These are phyloP conservation scores for Magallana angulata DNA, from an alignment of 1,140 invertebrate genomes.

Conservation along the genomic window DNA sequence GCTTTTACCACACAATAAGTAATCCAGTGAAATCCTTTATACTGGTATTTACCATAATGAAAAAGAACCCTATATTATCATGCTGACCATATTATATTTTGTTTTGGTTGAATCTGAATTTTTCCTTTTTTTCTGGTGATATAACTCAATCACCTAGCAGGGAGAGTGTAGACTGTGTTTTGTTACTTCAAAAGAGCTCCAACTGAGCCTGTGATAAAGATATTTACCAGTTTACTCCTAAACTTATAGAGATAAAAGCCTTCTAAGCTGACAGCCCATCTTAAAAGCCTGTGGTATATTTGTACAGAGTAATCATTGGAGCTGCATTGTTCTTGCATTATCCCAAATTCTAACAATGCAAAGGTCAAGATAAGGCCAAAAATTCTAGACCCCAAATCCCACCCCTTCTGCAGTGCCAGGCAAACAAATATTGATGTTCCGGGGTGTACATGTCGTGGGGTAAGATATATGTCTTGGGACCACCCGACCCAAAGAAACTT, in stretches of 20 bases:
- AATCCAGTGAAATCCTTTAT: background rate
- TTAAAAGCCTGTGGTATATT: background rate
- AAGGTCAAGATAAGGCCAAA: slow-evolving; percentile 30
- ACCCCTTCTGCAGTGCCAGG: slow-evolving; percentile 2
- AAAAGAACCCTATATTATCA: background rate
- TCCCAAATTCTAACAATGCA: slow-evolving; percentile 17
- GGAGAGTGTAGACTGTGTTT: background rate
- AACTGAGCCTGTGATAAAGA: slow-evolving; percentile 14
- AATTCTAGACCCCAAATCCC: background rate
- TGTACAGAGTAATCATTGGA: slow-evolving; percentile 2
- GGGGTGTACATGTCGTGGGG: background rate
- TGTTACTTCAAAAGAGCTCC: slow-evolving; percentile 31
- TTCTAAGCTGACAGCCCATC: background rate
- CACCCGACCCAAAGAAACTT: slow-evolving; percentile 6
- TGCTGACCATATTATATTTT: background rate
- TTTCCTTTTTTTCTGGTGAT: background rate
- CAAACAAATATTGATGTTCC: slow-evolving; percentile 4
- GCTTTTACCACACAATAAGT: background rate
- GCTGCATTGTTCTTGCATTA: slow-evolving; percentile 24
- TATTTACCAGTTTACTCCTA: slow-evolving; percentile 19
- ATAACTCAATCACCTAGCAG: background rate
- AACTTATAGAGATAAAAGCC: background rate
- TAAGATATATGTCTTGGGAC: slow-evolving; percentile 12
- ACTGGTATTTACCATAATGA: background rate
- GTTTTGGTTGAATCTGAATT: background rate